Evolutionary conservation across 1,140 invertebrate genomes (phyloP), one percentile per base, ranked within the genome.

Genomic region (Drosophila sucinea): DNA sequence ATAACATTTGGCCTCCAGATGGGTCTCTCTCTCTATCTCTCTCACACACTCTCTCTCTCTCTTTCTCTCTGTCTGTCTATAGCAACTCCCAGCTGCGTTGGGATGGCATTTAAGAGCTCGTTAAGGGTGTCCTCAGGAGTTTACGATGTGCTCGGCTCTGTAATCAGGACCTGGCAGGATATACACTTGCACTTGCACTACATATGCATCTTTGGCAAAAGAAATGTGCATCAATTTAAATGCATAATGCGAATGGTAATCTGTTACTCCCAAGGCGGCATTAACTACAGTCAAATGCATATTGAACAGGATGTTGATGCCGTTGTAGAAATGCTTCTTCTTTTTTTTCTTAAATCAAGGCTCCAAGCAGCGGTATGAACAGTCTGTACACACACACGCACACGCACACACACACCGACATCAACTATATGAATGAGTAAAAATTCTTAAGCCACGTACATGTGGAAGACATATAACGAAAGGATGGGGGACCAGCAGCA

Each of bases 381-480:
- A 65, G 41, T 68, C 71, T 44, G 11, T 55, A 27, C 23, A 47
- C 25, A n/a, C 44, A 47, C 17, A 47, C 44, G 5, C n/a, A 44
- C 11, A 17, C 40, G 11, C 40, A 17, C 41, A 44, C 11, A 44
- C 41, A 44, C n/a, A 41, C 1, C 2, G 11, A 47, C 44, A 47
- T n/a, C n/a, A 47, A 47, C 75, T 75, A 87, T 86, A 87, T 86
- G 82, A 86, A 82, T 79, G 83, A 58, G 79, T 30, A 32, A 61
- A 79, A 82, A 83, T 87, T 23, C 83, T 87, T 87, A 82, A 86
- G 83, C 69, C 72, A 67, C 71, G 71, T 85, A 82, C 82, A 83
- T 87, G 79, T 76, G 79, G 69, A 73, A 61, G 41, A 60, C 27
- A 67, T 62, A 65, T 40, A 73, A 41, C 68, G 60, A 63, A 61